Conservation (phyloP, 2,113 vertebrate species). For the Nettapus auritus region DNA sequence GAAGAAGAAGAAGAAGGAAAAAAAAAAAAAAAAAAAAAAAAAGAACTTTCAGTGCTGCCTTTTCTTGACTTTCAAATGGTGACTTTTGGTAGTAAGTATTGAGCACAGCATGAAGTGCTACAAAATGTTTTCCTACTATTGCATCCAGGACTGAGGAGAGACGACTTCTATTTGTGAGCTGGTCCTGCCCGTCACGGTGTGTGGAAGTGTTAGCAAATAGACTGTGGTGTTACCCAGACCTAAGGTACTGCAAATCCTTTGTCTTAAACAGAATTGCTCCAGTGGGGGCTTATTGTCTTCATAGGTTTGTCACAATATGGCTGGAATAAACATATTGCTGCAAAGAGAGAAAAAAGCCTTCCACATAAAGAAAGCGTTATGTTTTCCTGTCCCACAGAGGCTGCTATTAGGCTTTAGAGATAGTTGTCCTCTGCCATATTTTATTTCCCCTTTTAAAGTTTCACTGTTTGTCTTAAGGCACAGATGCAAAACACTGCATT, state of each 20-base stretch:
- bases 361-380: not conserved
- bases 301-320: not conserved
- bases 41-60: not conserved
- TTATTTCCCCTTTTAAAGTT: conserved; percentile 65
- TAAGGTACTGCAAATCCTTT: not conserved
- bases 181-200: not conserved
- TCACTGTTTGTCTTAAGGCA: conserved; percentile 68
- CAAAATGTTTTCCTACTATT: not conserved
- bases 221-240: not conserved
- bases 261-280: not conserved
- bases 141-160: not conserved
- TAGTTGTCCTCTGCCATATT: conserved; percentile 18
- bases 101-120: not conserved
- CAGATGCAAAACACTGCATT: conserved; percentile 39
- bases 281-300: not conserved
- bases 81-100: not conserved
- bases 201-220: not conserved
- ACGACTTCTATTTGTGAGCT: not conserved
- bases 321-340: not conserved
- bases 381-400: not conserved
- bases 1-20: not conserved
- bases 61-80: not conserved
- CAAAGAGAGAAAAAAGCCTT: not conserved
- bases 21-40: not conserved
- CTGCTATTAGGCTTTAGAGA: conserved; percentile 31